Conservation (phyloP, 2,797 vertebrate genomes). For the Orientallactaga sibirica region DNA sequence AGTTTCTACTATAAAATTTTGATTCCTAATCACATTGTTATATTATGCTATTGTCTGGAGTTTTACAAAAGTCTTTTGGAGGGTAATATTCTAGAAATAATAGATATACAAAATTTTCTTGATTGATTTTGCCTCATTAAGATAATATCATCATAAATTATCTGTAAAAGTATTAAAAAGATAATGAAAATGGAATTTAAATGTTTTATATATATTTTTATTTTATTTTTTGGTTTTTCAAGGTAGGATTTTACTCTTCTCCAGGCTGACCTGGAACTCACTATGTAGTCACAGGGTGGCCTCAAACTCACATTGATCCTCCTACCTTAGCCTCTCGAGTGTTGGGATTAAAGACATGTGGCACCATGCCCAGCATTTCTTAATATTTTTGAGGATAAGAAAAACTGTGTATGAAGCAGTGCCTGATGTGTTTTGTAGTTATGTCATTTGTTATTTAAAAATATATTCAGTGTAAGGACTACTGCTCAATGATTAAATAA, state of each 20-base stretch:
- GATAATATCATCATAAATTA: constrained; percentile 50
- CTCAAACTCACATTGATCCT: too few relatives aligned
- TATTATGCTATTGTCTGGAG: background rate
- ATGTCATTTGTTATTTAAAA: constrained; percentile 23
- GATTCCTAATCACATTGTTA: constrained; percentile 58
- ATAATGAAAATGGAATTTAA: constrained; percentile 50
- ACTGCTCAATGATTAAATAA: constrained; percentile 19
- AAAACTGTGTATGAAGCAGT: constrained; percentile 48
- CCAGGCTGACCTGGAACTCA: too few relatives aligned
- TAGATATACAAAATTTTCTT: constrained; percentile 38
- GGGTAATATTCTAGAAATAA: constrained; percentile 56
- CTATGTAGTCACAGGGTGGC: too few relatives aligned
- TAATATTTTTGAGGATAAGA: constrained; percentile 42
- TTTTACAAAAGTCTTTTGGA: constrained; percentile 63
- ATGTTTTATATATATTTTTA: constrained; percentile 1
- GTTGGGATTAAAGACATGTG: too few relatives aligned
- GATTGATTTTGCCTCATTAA: constrained; percentile 57
- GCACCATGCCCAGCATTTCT: background rate
- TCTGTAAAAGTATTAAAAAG: constrained; percentile 53
- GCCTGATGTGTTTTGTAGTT: constrained; percentile 50
- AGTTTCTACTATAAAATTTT: constrained; percentile 53
- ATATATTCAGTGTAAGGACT: constrained; percentile 16
- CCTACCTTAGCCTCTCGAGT: too few relatives aligned
- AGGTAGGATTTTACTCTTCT: too few relatives aligned
- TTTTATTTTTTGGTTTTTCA: too few relatives aligned